These are phyloP conservation scores for Python bivittatus DNA, from an alignment of 2,113 vertebrate genomes.

Conservation along the genomic window DNA sequence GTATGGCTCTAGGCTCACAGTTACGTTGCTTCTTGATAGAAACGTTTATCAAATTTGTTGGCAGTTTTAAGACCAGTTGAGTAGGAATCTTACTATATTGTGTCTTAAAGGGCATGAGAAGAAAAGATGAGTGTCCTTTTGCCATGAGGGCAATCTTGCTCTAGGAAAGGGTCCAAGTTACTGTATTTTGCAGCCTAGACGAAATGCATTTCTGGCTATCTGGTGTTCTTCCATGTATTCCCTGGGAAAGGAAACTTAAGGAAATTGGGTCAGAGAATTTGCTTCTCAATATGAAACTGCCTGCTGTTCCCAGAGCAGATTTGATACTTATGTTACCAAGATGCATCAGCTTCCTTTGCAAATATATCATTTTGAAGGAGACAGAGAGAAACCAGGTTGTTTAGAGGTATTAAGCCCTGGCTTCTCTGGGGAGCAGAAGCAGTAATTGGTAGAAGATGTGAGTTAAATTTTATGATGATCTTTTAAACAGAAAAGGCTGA, in stretches of 20 bases:
- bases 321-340: conserved; percentile 12
- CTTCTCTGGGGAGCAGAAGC: conserved; percentile 37
- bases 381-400: background rate
- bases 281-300: conserved; percentile 1
- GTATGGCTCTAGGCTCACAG: background rate
- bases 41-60: background rate
- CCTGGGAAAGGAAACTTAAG: background rate
- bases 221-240: background rate
- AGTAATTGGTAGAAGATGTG: conserved; percentile 56
- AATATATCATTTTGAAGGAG: conserved; percentile 18
- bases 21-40: background rate
- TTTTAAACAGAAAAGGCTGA: conserved; percentile 47
- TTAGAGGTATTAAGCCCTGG: conserved; percentile 24
- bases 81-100: conserved; percentile 29
- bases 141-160: rapidly evolving
- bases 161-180: background rate
- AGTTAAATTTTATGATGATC: conserved; percentile 44
- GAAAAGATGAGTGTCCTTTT: background rate
- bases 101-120: background rate
- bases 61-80: rapidly evolving
- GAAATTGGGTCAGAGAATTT: conserved; percentile 9
- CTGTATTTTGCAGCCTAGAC: background rate
- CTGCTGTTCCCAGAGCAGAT: conserved; percentile 32
- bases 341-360: conserved; percentile 34
- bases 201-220: background rate